Evolutionary conservation across 2,797 vertebrate species (phyloP).

Genomic region (Aselliscus stoliczkanus): DNA sequence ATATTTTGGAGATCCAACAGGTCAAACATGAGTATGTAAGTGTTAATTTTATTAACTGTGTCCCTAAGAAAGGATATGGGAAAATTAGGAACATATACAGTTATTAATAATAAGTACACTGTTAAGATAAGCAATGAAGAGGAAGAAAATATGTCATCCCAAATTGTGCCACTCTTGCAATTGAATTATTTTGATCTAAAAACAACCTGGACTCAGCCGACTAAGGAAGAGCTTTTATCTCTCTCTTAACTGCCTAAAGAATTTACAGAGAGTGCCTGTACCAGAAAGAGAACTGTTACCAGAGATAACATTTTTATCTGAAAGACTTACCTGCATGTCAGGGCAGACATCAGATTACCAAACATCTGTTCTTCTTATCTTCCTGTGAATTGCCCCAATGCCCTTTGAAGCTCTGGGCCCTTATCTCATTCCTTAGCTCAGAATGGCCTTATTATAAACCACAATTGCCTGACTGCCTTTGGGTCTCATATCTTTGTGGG

Average conservation of each 20-base stretch:
- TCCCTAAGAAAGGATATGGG: not conserved
- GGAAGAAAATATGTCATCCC: not conserved
- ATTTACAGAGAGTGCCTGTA: not conserved
- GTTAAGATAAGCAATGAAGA: not conserved
- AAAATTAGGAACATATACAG: not conserved
- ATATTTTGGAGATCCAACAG: not conserved
- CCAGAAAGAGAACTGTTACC: not conserved
- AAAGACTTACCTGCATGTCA: not conserved
- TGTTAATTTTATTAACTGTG: not conserved
- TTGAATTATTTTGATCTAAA: not conserved
- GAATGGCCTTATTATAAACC: no score
- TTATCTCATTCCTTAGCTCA: not conserved
- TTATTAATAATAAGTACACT: not conserved
- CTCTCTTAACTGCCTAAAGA: not conserved
- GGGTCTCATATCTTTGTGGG: not conserved
- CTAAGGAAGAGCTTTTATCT: not conserved
- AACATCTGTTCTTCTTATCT: not conserved
- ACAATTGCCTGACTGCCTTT: not conserved
- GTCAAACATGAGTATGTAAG: not conserved
- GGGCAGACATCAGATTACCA: not conserved
- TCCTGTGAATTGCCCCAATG: not conserved
- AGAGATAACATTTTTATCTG: not conserved
- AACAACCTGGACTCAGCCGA: not conserved
- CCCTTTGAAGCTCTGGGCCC: not conserved
- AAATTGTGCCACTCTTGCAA: not conserved